Percentiles rank a stretch among this genome's conserved stretches.
Evolutionary conservation across 2,113 vertebrate species (phyloP).

Genomic region (Leucoraja erinaceus): DNA sequence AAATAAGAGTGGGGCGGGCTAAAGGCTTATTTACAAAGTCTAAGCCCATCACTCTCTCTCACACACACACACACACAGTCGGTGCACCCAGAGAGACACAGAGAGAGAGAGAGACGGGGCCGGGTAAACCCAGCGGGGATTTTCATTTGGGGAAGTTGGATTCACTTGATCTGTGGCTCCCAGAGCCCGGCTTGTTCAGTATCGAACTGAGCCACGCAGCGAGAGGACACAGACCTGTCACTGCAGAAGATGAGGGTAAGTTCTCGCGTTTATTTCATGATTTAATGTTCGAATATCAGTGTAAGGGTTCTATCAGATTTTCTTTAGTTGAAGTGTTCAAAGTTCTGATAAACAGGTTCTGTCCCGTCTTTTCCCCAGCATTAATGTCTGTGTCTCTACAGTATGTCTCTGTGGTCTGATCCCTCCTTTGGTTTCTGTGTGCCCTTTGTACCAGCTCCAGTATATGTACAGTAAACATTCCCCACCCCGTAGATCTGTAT

Average conservation of each 20-base stretch:
- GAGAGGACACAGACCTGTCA: background rate
- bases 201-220: background rate
- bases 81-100: too few species aligned
- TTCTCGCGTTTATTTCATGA: background rate
- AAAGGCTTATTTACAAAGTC: constrained; percentile 9
- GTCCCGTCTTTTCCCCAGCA: background rate
- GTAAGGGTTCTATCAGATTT: background rate
- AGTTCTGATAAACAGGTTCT: background rate
- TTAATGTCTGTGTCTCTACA: background rate
- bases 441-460: background rate
- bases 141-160: background rate
- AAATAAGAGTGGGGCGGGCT: background rate
- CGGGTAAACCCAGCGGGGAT: background rate
- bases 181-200: background rate
- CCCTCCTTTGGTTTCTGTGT: background rate
- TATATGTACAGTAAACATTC: background rate
- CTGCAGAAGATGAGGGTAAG: constrained; percentile 32
- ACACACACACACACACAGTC: background rate
- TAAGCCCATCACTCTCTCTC: background rate
- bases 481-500: too few species aligned
- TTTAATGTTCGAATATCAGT: background rate
- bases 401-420: background rate
- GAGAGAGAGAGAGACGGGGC: background rate
- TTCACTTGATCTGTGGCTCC: background rate
- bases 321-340: background rate